A percentile compares a stretch with the other conserved stretches of the same genome.
phyloP scores from a whole-genome alignment of 2,797 vertebrate genomes.

The Parauchenoglanis ngamensis region DNA sequence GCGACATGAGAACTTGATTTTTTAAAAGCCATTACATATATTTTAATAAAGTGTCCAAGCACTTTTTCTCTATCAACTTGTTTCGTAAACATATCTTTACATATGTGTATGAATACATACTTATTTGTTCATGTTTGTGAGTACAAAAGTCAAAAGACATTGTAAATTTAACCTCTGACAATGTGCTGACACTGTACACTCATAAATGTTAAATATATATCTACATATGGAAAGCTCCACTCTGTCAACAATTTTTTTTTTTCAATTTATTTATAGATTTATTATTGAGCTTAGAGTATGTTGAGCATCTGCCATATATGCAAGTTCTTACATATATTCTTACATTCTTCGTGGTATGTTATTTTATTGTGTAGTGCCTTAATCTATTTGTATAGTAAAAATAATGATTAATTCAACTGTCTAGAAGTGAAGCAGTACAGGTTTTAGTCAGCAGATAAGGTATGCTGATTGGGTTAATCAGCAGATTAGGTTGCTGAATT shows the following conservation, averaged over 20 bases:
- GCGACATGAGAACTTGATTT: not conserved
- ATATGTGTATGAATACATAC: too few relatives aligned
- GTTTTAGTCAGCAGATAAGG: conserved; percentile 1
- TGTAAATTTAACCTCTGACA: not conserved
- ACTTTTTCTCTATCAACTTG: not conserved
- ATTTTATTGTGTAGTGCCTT: not conserved
- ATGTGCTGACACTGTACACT: too few relatives aligned
- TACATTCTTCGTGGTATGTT: not conserved
- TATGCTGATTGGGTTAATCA: conserved; percentile 12
- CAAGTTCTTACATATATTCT: not conserved
- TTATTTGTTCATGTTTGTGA: not conserved
- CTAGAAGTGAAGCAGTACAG: not conserved
- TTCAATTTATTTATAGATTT: not conserved
- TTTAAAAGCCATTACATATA: not conserved
- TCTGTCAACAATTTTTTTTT: too few relatives aligned
- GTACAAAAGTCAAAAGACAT: not conserved
- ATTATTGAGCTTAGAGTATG: too few relatives aligned
- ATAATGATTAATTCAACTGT: not conserved
- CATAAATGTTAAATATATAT: too few relatives aligned
- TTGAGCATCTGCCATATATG: not conserved
- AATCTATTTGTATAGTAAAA: not conserved
- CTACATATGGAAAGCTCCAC: too few relatives aligned
- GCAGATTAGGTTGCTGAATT: conserved; percentile 1
- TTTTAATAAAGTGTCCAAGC: not conserved
- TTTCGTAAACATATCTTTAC: not conserved